Percentiles rank a stretch among this genome's conserved stretches.
Evolutionary conservation across 2,113 vertebrate species (phyloP).

Genomic region (Toxotes jaculatrix): DNA sequence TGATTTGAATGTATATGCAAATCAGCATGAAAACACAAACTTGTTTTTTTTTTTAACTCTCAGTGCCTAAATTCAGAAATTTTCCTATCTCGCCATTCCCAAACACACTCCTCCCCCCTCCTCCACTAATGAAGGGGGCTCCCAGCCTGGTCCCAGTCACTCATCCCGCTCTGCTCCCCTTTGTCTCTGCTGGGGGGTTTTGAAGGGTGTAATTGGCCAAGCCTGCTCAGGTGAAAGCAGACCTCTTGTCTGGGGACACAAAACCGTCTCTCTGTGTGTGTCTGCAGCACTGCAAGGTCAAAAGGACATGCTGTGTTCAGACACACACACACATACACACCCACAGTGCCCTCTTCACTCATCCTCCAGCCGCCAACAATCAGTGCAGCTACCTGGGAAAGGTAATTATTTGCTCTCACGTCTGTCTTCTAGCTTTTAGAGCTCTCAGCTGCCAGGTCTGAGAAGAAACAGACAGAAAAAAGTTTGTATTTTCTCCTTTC

Average conservation of each 20-base stretch:
- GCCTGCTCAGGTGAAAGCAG: constrained; percentile 80
- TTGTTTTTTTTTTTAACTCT: neutral
- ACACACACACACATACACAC: constrained; percentile 45
- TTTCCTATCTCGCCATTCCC: neutral
- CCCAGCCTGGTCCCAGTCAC: constrained; percentile 62
- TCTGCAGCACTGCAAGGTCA: constrained; percentile 74
- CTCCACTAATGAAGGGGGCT: constrained; percentile 51
- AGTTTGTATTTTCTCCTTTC: constrained; percentile 1
- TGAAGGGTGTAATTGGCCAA: constrained; percentile 66
- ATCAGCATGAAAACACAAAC: neutral
- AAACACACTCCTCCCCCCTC: constrained; percentile 39
- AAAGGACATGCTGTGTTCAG: constrained; percentile 73
- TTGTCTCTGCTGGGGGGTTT: constrained; percentile 62
- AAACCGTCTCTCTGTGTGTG: constrained; percentile 78
- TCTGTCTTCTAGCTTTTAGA: constrained; percentile 72
- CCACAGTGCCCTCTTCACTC: constrained; percentile 72
- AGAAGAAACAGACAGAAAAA: constrained; percentile 51
- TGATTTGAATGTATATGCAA: neutral
- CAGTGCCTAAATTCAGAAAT: neutral
- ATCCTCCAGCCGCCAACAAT: constrained; percentile 69
- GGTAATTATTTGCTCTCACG: constrained; percentile 80
- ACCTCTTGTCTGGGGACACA: constrained; percentile 82
- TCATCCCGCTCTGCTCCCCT: constrained; percentile 68
- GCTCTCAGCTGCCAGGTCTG: constrained; percentile 43
- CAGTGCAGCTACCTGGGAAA: constrained; percentile 78